Evolutionary conservation across 2,113 vertebrate species (phyloP).

Genomic region (Oncorhynchus clarkii): DNA sequence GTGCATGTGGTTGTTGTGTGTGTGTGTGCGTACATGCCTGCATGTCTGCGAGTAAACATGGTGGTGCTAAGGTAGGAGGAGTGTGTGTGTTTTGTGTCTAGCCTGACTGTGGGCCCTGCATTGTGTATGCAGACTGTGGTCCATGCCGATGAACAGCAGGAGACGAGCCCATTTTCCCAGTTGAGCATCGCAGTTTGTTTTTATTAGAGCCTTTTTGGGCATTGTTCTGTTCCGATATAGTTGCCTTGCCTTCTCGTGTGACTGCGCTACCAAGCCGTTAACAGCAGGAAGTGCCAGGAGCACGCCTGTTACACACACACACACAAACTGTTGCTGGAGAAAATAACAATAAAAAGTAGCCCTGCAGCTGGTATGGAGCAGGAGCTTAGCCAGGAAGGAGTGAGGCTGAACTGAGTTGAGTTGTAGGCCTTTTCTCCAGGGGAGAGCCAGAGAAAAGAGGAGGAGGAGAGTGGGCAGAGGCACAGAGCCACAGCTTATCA

Average conservation of each 20-base stretch:
- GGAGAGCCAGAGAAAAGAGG: no score
- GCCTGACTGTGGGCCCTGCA: background rate
- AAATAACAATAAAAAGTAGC: conserved; percentile 64
- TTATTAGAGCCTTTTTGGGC: no score
- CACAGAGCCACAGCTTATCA: background rate
- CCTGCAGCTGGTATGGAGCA: conserved; percentile 49
- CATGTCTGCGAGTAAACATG: background rate
- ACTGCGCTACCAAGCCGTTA: no score
- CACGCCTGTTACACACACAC: background rate
- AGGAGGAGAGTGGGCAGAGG: no score
- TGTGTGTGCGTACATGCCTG: conserved; percentile 19
- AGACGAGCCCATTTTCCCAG: conserved; percentile 2
- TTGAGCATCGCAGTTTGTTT: no score
- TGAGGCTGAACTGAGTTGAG: conserved; percentile 35
- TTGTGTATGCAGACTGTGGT: background rate
- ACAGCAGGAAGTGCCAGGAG: conserved; percentile 58
- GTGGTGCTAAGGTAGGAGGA: background rate
- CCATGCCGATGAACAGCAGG: no score
- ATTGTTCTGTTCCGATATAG: no score
- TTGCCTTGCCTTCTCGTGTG: no score
- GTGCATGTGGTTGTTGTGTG: background rate
- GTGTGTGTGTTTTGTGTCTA: no score
- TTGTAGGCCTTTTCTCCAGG: no score
- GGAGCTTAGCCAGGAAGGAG: conserved; percentile 51
- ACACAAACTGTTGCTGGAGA: conserved; percentile 55